These are phyloP conservation scores for Xylota segnis DNA, from an alignment of 2,888 invertebrate species.

Conservation along the genomic window DNA sequence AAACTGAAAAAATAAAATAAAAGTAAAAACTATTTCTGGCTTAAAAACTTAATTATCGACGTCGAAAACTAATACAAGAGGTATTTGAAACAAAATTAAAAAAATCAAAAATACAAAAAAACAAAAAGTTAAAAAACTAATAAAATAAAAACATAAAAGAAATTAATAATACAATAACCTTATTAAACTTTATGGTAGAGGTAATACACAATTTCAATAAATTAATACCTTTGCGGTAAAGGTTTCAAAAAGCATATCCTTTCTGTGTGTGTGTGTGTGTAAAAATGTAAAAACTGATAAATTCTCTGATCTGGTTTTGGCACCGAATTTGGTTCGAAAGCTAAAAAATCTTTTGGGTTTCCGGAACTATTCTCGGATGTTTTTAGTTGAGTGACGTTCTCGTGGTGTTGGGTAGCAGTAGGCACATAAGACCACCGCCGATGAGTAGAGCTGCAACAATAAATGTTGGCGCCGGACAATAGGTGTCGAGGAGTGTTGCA, in stretches of 20 bases:
- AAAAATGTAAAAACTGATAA: constrained; percentile 64
- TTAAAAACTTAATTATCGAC: constrained; percentile 75
- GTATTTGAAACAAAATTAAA: constrained; percentile 63
- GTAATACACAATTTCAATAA: constrained; percentile 76
- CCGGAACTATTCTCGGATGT: background rate
- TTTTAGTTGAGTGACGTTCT: constrained; percentile 87
- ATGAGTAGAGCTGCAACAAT: constrained; percentile 94
- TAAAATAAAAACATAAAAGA: constrained; percentile 33
- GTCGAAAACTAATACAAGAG: constrained; percentile 72
- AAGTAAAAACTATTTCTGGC: constrained; percentile 47
- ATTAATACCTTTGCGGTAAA: constrained; percentile 75
- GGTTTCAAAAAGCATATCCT: constrained; percentile 44
- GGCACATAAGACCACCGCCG: constrained; percentile 94
- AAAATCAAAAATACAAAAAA: constrained; percentile 46
- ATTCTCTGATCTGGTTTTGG: constrained; percentile 72
- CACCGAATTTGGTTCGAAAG: constrained; percentile 56
- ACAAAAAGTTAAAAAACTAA: too few species aligned
- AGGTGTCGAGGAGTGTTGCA: constrained; percentile 93
- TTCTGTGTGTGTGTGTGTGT: constrained; percentile 23
- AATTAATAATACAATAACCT: constrained; percentile 63
- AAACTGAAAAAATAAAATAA: constrained; percentile 43
- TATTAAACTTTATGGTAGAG: constrained; percentile 69
- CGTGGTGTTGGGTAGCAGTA: constrained; percentile 95
- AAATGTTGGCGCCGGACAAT: constrained; percentile 96
- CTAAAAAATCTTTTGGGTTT: constrained; percentile 9